Evolutionary conservation across 2,113 vertebrate species (phyloP), one percentile per base, ranked within the genome.

Genomic region (Otus sunia): DNA sequence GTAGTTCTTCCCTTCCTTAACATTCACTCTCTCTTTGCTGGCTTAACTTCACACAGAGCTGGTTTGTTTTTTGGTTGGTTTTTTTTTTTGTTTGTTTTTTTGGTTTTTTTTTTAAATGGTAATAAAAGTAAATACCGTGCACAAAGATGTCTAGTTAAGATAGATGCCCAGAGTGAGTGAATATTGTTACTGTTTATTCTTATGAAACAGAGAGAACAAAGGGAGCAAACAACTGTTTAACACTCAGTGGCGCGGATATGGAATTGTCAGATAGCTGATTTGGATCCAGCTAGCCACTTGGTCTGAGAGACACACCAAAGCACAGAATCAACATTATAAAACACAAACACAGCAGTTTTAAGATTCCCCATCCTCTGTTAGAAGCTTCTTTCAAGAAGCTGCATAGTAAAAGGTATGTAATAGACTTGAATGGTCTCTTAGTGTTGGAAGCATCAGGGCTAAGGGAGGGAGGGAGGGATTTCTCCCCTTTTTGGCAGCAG

Each of bases 111-210:
- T 62, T 53, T 12, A 21, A 39, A 91, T 41, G n/a, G 78, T 90
- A 94, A 84, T 75, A 84, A 52, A 73, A 93, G n/a, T 77, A 92
- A 91, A 95, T 68, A 85, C 18, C 21, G 7, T 68, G 52, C 64
- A 92, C 39, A 77, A 94, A 92, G 89, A 95, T 86, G 69, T 58
- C 86, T 96, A 63, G 75, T 88, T 92, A 90, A 94, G 80, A 91
- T 18, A 92, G 86, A 94, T 87, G 62, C 32, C 67, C 84, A 68
- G 58, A 86, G 63, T 17, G 13, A 86, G 63, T 77, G 72, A 94
- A 87, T 82, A 87, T 37, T 82, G 58, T 58, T 49, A 85, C 81
- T 92, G 58, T 36, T 95, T 85, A 82, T 69, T 86, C 95, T 87
- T 87, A 90, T 11, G 71, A 95, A 94, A 82, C 12, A 36, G 60